Base-by-base conservation (phyloP, 1,140 invertebrate genomes). In the Leptonema lineaticorne region DNA sequence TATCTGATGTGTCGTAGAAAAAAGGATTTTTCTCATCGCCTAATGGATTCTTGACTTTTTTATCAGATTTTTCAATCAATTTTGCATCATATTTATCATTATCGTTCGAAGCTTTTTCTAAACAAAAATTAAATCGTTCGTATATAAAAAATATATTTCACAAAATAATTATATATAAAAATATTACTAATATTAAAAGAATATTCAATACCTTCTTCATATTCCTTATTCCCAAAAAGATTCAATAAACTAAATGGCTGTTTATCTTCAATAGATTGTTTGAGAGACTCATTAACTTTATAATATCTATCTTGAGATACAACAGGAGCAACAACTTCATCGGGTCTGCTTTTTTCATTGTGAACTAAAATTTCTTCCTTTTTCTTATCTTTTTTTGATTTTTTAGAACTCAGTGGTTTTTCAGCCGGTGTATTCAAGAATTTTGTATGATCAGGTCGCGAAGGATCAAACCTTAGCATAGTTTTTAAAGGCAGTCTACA, bases 291-390 rank as follows among this genome's bases (percentile, higher is more conserved):
- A 63, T 82, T 84, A n/a, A 88, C 81, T 76, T 84, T 81, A 76
- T 86, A 88, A 79, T 87, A 88, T 46, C 85, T 76, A 73, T 88
- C 85, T 74, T 86, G 85, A 6, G 86, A 86, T n/a, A 85, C 83
- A 78, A 84, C 78, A 6, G 78, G 68, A 29, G 67, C 62, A 14
- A 70, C 20, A 62, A 66, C 48, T 68, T 76, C 73, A 14, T 75
- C 71, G n/a, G 76, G 66, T 59, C 79, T 78, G 70, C 75, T 72
- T n/a, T 76, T 69, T 65, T 75, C 75, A 60, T 69, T 67, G 62
- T 74, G 70, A 5, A 68, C 68, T 28, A 53, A 29, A 26, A 50
- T 20, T 63, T 62, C 69, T 68, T 75, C 69, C 73, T 82, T 76
- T 77, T 81, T 77, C 76, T 77, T 57, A 53, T 75, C 74, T 73